A percentile compares a stretch with the other conserved stretches of the same genome.
Evolutionary conservation across 2,797 vertebrate genomes (phyloP).

Genomic region (Lacerta agilis): DNA sequence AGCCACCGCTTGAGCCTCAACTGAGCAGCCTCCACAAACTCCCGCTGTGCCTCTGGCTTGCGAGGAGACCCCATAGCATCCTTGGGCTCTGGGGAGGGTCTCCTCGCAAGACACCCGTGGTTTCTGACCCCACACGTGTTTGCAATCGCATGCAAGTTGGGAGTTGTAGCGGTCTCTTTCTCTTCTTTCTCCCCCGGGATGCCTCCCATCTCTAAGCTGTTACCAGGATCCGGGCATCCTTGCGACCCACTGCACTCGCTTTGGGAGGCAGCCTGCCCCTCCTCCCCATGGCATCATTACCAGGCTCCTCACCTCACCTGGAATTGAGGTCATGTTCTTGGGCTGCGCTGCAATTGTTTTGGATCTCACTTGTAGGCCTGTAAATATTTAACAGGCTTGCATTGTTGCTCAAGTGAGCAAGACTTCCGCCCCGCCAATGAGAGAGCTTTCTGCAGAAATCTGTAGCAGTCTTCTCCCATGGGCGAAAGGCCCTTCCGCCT

Average conservation of each 20-base stretch:
- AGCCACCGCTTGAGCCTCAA: neutral
- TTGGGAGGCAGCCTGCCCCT: neutral
- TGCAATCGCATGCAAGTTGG: too few species aligned
- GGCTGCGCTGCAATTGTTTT: neutral
- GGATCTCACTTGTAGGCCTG: neutral
- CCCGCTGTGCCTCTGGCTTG: neutral
- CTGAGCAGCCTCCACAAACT: too few species aligned
- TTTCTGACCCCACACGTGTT: neutral
- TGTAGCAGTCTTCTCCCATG: neutral
- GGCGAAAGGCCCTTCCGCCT: neutral
- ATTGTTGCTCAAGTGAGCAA: constrained; percentile 4
- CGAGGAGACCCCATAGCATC: too few species aligned
- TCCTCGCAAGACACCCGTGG: neutral
- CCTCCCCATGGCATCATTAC: neutral
- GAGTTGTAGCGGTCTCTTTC: neutral
- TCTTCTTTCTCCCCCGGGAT: neutral
- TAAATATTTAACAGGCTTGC: constrained; percentile 32
- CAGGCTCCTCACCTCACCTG: neutral
- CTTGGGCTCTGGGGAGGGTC: too few species aligned
- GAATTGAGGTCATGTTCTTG: neutral
- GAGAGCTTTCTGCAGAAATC: neutral
- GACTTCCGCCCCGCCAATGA: neutral
- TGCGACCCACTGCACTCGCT: neutral
- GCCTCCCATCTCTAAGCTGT: neutral
- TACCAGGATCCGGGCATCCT: neutral